phyloP scores from a whole-genome alignment of 2,888 invertebrate species.

The Tachina fera region DNA sequence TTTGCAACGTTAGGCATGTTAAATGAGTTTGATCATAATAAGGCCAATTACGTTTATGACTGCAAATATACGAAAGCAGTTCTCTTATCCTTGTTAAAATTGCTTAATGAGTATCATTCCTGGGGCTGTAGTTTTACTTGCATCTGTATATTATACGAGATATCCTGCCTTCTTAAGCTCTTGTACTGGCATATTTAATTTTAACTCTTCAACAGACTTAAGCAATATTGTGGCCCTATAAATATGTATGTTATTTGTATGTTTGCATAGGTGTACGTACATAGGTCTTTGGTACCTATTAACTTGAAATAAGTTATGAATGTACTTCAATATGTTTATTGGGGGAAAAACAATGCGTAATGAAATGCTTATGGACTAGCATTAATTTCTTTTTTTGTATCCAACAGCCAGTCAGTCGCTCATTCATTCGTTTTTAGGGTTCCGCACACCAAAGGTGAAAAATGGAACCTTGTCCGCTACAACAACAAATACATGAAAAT shows the following conservation, averaged over 20 bases:
- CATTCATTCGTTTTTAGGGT: too few relatives aligned
- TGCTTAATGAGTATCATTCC: not conserved
- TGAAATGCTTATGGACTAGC: too few relatives aligned
- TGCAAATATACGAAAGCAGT: not conserved
- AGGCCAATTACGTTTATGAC: conserved; percentile 5
- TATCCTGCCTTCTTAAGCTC: conserved; percentile 22
- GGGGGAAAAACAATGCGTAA: conserved; percentile 39
- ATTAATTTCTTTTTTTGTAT: not conserved
- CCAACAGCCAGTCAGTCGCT: not conserved
- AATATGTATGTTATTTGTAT: not conserved
- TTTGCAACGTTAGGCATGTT: not conserved
- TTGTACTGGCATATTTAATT: conserved; percentile 33
- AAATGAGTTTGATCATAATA: not conserved
- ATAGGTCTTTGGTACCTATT: not conserved
- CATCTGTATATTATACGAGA: conserved; percentile 5
- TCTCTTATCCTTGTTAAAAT: not conserved
- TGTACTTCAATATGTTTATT: conserved; percentile 25
- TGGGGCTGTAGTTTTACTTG: not conserved
- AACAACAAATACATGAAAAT: too few relatives aligned
- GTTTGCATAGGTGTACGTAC: not conserved
- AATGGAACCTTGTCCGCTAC: too few relatives aligned
- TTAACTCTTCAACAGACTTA: conserved; percentile 42
- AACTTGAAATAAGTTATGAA: conserved; percentile 9
- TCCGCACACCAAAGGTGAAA: too few relatives aligned
- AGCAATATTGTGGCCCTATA: conserved; percentile 8